phyloP scores from a whole-genome alignment of 2,888 invertebrate species.

The Anarsia innoxiella region DNA sequence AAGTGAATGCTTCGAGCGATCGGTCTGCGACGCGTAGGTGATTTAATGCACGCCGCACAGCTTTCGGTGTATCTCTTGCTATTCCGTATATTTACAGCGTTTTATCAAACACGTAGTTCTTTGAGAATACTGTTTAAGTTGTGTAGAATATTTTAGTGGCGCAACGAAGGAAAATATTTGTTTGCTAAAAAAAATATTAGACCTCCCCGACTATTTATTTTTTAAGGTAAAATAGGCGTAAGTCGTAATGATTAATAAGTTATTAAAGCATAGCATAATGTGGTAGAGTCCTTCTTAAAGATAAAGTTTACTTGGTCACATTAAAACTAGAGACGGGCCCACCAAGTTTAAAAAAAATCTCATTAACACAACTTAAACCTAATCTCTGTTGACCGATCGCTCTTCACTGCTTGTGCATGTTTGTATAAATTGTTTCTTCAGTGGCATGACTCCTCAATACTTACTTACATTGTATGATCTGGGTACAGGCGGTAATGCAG shows the following conservation, averaged over 20 bases:
- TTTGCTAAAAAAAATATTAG: too few species aligned
- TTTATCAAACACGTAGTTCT: slow-evolving; percentile 46
- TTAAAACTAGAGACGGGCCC: too few species aligned
- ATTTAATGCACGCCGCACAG: slow-evolving; percentile 63
- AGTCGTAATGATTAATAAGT: too few species aligned
- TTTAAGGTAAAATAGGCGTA: too few species aligned
- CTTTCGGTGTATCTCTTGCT: slow-evolving; percentile 71
- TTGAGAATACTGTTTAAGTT: slow-evolving; percentile 50
- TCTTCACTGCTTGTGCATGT: slow-evolving; percentile 67
- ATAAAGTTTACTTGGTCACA: too few species aligned
- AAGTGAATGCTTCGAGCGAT: slow-evolving; percentile 58
- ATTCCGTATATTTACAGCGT: slow-evolving; percentile 46
- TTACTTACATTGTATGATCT: slow-evolving; percentile 59
- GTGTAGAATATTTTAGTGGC: too few species aligned
- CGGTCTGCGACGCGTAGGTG: slow-evolving; percentile 51
- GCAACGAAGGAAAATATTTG: too few species aligned
- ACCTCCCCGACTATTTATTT: too few species aligned
- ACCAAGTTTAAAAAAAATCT: too few species aligned
- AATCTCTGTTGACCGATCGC: slow-evolving; percentile 60
- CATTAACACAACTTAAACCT: slow-evolving; percentile 65
- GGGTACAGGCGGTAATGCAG: slow-evolving; percentile 62
- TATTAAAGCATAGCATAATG: too few species aligned
- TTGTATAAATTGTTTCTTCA: slow-evolving; percentile 59
- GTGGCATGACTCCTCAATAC: slow-evolving; percentile 63
- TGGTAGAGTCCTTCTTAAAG: too few species aligned